Base-by-base conservation (phyloP, 2,797 vertebrate genomes). In the Spea hammondii region DNA sequence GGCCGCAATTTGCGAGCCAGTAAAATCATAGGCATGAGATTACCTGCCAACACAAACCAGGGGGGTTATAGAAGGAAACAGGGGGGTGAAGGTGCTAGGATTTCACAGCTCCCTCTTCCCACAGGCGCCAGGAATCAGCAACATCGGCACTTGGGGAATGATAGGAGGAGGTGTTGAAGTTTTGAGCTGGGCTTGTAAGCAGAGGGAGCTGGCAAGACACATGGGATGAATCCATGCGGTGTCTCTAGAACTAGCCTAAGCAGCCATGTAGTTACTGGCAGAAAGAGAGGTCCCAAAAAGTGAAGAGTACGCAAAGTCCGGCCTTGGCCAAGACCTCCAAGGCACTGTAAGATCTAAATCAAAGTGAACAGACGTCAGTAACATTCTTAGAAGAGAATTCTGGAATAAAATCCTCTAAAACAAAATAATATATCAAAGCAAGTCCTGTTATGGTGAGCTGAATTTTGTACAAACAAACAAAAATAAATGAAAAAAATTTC, bases 121-220 rank as follows among this genome's bases (percentile, higher is more conserved):
- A 82, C 80, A 82, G 80, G 80, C 80, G 80, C 80, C 80, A 78
- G 80, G 70, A 82, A 46, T 77, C 75, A 57, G 75, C 80, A 82
- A 75, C 75, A 77, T 75, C 70, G 68, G 69, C 80, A 78, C 80
- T 70, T 74, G 44, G 55, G 71, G 72, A 82, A 76, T 77, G 67
- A 77, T 77, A 82, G 79, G 70, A 73, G 57, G 69, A 62, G 70
- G 80, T 77, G 70, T 70, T 77, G 57, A 78, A 77, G 70, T 73
- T 69, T 69, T 48, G 74, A 73, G 75, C 70, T 82, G 70, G 74
- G 49, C 65, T 78, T 62, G 65, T 68, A 73, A 72, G 55, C 70
- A 50, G 64, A 72, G 55, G 5, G 53, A 53, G 14, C 57, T 69
- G 75, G 75, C 75, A 62, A 50, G 11, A 14, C 11, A 64, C 45